These are phyloP conservation scores for Cryptocephalus moraei DNA, from an alignment of 2,888 invertebrate species.

Conservation along the genomic window DNA sequence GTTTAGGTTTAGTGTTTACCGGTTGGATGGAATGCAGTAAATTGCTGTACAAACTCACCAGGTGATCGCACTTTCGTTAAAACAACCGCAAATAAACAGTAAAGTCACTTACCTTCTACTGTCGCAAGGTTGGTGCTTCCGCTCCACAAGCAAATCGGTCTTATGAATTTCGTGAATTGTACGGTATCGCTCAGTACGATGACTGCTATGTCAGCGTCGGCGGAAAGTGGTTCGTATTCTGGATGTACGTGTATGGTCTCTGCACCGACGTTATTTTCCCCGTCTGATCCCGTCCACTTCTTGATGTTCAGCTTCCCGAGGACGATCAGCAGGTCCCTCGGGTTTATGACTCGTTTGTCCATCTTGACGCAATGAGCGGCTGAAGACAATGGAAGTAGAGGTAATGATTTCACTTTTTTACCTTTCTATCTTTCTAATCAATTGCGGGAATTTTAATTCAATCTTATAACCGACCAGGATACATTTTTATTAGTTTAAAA, in stretches of 20 bases:
- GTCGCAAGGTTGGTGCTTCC: slow-evolving; percentile 25
- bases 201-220: slow-evolving; percentile 48
- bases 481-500: background rate
- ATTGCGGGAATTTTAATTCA: background rate
- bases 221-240: slow-evolving; percentile 45
- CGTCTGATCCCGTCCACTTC: slow-evolving; percentile 20
- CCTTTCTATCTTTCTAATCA: background rate
- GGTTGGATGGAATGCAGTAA: no score
- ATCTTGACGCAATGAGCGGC: slow-evolving; percentile 31
- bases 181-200: slow-evolving; percentile 42
- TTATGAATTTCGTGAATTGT: slow-evolving; percentile 44
- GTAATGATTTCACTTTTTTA: background rate
- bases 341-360: slow-evolving; percentile 14
- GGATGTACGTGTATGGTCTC: slow-evolving; percentile 43
- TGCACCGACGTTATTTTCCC: slow-evolving; percentile 22
- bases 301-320: slow-evolving; percentile 26
- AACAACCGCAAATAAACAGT: background rate
- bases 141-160: slow-evolving; percentile 54
- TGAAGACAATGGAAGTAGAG: slow-evolving; percentile 11
- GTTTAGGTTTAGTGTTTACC: no score
- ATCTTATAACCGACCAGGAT: background rate
- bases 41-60: no score
- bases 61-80: no score
- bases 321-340: slow-evolving; percentile 25
- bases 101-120: slow-evolving; percentile 21